Base-by-base conservation (phyloP, 2,888 invertebrate species). In the Pemphredon lugubris region DNA sequence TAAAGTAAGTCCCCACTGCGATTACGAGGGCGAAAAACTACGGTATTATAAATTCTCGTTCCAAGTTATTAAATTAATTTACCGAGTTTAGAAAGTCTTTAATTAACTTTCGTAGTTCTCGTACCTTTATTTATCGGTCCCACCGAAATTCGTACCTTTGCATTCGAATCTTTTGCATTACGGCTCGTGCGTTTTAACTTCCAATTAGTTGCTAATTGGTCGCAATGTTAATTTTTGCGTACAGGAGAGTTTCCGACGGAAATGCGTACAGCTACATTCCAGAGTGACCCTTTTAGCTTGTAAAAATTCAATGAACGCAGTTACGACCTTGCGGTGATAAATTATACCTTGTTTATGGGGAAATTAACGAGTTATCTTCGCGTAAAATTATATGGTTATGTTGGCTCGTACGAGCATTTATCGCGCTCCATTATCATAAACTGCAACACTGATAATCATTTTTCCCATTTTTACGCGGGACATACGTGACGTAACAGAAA, bases 11-110 rank as follows among this genome's bases (percentile, higher is more conserved):
- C 11, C 18, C 7, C 42, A 18, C 7, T 7, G 11, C 20, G 11
- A 42, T 42, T 42, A 16, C 2, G 6, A 14, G 7, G 16, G 42
- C 42, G 14, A 42, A 13, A n/a, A n/a, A 5, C 11, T 6, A 45
- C 21, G 21, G 23, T 23, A 40, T 40, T 40, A 30, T 54, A 54
- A 39, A 54, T 54, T 54, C 42, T 21, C 20, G 20, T 30, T 18
- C 21, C 42, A 42, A 44, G 55, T 44, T 40, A 54, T 54, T 54
- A 54, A 54, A 40, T 45, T 45, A 45, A 21, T 21, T 26, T 14
- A 40, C 11, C 18, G 21, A 21, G 13, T 20, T 23, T 9, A 18
- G 13, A 16, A 45, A 44, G 44, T 32, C 20, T 16, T 44, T 16
- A 30, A 55, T 55, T 42, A 26, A 11, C 16, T 32, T 55, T 16